Base-by-base conservation (phyloP, 2,888 invertebrate species). In the Eustalomyia histrio region DNA sequence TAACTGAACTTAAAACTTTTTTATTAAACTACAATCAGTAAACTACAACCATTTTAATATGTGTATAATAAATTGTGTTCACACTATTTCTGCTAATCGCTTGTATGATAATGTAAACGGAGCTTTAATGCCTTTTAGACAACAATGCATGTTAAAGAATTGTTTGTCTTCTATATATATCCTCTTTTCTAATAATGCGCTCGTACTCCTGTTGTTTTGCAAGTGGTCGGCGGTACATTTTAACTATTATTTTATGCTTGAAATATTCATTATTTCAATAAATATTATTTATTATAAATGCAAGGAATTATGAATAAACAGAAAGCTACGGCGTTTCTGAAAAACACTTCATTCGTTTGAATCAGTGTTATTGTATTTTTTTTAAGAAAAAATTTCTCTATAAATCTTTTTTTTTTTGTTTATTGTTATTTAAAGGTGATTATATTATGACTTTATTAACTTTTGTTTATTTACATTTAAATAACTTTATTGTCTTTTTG, bases 201-300 rank as follows among this genome's bases (percentile, higher is more conserved):
- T n/a, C n/a, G n/a, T n/a, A n/a, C n/a, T n/a, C n/a, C n/a, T n/a
- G n/a, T n/a, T n/a, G n/a, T n/a, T 47, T 3, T 47, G 10, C 14
- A 12, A 29, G 29, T 29, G 43, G 52, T 52, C 18, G 29, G 29
- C 47, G 52, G 14, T 43, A 58, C 73, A 64, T 64, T 68, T 68
- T 65, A 64, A 65, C 76, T 53, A 76, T 73, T 80, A 80, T 80
- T 76, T 76, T 60, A 52, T 65, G 60, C 50, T 50, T 64, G 43
- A 76, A 67, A 73, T 76, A 76, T 76, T 73, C 58, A 76, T 73
- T 73, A 73, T 76, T 73, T 55, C 64, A 76, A 76, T 73, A 76
- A 76, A 80, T 73, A 80, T 76, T 76, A 73, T 69, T 80, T 76
- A 80, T 76, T 80, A 69, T 69, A 53, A 76, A 76, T 76, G 50